phyloP scores from a whole-genome alignment of 2,797 vertebrate species.

The Lepus oiostolus region DNA sequence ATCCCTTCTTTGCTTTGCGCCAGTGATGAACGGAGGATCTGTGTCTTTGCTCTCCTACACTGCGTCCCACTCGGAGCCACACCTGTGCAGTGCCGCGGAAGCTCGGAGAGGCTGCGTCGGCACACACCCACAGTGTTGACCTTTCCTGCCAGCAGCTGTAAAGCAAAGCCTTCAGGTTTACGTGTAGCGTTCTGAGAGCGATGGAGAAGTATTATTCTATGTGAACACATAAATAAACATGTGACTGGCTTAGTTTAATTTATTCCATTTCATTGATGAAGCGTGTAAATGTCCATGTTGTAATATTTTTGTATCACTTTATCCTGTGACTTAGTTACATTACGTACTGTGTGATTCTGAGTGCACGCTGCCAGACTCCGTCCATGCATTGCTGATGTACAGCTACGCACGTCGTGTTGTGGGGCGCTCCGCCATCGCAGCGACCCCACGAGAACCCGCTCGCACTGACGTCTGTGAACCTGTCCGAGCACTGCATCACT shows the following conservation, averaged over 20 bases:
- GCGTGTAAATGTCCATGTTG: constrained; percentile 86
- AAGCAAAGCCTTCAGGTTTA: constrained; percentile 84
- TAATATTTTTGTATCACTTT: constrained; percentile 77
- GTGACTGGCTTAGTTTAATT: constrained; percentile 87
- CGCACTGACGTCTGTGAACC: constrained; percentile 62
- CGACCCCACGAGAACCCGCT: constrained; percentile 64
- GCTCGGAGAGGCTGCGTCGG: constrained; percentile 79
- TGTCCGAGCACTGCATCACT: constrained; percentile 68
- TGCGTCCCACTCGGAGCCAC: constrained; percentile 84
- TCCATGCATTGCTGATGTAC: neutral
- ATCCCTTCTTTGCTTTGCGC: constrained; percentile 81
- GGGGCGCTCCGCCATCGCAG: constrained; percentile 63
- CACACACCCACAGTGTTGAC: constrained; percentile 79
- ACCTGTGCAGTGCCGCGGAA: constrained; percentile 87
- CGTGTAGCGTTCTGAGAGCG: constrained; percentile 84
- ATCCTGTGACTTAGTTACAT: constrained; percentile 79
- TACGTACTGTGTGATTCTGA: constrained; percentile 63
- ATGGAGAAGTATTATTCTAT: constrained; percentile 86
- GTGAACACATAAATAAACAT: constrained; percentile 84
- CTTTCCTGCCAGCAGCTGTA: constrained; percentile 79
- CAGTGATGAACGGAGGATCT: constrained; percentile 81
- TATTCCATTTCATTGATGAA: constrained; percentile 86
- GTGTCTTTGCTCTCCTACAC: constrained; percentile 73
- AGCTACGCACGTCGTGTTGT: constrained; percentile 49
- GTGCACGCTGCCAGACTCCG: constrained; percentile 65